Base-by-base conservation (phyloP, 2,797 vertebrate genomes). In the Sphenodon punctatus region DNA sequence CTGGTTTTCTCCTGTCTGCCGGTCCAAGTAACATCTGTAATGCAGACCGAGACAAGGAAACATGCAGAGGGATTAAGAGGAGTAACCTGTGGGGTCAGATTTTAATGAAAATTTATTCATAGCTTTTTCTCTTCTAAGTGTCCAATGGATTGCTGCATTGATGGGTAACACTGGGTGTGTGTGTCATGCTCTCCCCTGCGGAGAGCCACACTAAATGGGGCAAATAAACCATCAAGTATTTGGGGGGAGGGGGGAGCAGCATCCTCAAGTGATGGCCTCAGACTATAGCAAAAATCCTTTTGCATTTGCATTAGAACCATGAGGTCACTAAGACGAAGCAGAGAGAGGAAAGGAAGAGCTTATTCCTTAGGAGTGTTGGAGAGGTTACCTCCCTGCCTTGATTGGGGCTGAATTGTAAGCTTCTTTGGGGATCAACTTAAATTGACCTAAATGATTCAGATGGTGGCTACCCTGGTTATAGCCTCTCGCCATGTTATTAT, bases 101-200 rank as follows among this genome's bases (percentile, higher is more conserved):
- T 92, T 84, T 80, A 80, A 70, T 89, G 88, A 89, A 78, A 88
- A 90, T 85, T 78, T 68, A 74, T 82, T 60, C 43, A 75, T 59
- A 20, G 42, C 63, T 91, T 76, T 34, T 65, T 79, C 49, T 71
- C 48, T 76, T 38, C 41, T 85, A 39, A 3, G 15, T 27, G 55
- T 82, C 79, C 80, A 78, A 30, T 58, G 32, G 16, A 73, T 91
- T 83, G 68, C 87, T 86, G 58, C 22, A 41, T 83, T 79, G 67
- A 55, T 1, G 1, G n/a, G 39, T 65, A 71, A 32, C 25, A 36
- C 20, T 49, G 32, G 7, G 23, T 60, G 49, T 75, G n/a, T n/a
- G n/a, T n/a, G n/a, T n/a, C 51, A 6, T n/a, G 32, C 12, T 4
- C n/a, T 84, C 22, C 23, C 53, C 16, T 59, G 34, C 20, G 25